Percentiles rank a stretch among this genome's conserved stretches.
Evolutionary conservation across 2,797 vertebrate species (phyloP).

Genomic region (Catostomus latipinnis): DNA sequence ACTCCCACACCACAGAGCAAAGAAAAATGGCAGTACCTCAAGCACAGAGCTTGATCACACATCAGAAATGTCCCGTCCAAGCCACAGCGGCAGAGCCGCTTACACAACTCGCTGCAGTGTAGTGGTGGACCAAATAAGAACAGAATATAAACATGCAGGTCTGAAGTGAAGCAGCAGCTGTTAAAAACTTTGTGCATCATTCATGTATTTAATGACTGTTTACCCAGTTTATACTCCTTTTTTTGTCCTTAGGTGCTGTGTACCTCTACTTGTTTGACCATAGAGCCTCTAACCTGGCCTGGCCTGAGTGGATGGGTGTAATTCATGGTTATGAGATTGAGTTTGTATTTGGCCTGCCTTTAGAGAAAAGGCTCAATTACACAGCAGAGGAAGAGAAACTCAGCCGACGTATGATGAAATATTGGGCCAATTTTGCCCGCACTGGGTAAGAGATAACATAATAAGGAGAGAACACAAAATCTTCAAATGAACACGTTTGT

Average conservation of each 20-base stretch:
- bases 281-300: conserved; percentile 87
- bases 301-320: conserved; percentile 97
- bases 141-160: too few species aligned
- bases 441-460: conserved; percentile 80
- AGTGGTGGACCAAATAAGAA: too few species aligned
- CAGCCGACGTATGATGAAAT: conserved; percentile 89
- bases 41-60: background rate
- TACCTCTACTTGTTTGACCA: conserved; percentile 92
- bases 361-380: conserved; percentile 88
- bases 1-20: background rate
- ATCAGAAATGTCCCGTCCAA: too few species aligned
- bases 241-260: conserved; percentile 68
- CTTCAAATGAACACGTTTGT: background rate
- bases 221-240: background rate
- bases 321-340: conserved; percentile 96
- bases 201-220: background rate
- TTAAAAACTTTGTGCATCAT: too few species aligned
- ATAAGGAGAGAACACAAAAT: background rate
- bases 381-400: conserved; percentile 85
- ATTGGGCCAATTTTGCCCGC: conserved; percentile 94
- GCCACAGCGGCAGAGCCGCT: too few species aligned
- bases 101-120: too few species aligned
- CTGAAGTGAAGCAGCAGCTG: too few species aligned
- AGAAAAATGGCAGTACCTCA: background rate
- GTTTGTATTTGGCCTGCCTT: conserved; percentile 91